phyloP scores from a whole-genome alignment of 2,113 vertebrate species.

The Pluvianellus socialis region DNA sequence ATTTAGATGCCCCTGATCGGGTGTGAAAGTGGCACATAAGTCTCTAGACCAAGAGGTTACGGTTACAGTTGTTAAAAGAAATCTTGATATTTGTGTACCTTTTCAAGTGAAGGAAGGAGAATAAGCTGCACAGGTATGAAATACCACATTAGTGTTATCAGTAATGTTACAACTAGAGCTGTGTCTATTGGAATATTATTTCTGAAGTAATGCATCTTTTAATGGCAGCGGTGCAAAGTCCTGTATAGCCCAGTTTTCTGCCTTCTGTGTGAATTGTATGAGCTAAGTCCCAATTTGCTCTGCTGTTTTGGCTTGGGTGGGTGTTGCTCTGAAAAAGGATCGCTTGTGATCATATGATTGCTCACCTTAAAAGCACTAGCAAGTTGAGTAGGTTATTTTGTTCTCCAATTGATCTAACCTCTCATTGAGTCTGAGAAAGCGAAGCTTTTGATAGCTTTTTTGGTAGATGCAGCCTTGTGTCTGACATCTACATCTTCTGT shows the following conservation, averaged over 20 bases:
- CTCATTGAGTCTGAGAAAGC: neutral
- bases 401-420: neutral
- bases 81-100: neutral
- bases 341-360: neutral
- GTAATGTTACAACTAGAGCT: neutral
- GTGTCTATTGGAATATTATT: neutral
- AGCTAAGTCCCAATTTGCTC: neutral
- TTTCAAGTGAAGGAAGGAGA: neutral
- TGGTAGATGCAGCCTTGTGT: neutral
- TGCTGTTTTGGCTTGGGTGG: neutral
- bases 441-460: neutral
- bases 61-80: neutral
- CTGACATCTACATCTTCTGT: neutral
- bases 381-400: neutral
- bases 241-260: neutral
- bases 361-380: neutral
- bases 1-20: rapidly evolving
- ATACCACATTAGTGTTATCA: neutral
- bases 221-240: neutral
- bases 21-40: neutral
- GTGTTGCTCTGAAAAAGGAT: neutral
- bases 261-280: neutral
- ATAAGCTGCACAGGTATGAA: neutral
- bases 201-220: neutral
- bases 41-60: neutral